Evolutionary conservation across 1,140 invertebrate genomes (phyloP), one percentile per base, ranked within the genome.

Genomic region (Lerema accius): DNA sequence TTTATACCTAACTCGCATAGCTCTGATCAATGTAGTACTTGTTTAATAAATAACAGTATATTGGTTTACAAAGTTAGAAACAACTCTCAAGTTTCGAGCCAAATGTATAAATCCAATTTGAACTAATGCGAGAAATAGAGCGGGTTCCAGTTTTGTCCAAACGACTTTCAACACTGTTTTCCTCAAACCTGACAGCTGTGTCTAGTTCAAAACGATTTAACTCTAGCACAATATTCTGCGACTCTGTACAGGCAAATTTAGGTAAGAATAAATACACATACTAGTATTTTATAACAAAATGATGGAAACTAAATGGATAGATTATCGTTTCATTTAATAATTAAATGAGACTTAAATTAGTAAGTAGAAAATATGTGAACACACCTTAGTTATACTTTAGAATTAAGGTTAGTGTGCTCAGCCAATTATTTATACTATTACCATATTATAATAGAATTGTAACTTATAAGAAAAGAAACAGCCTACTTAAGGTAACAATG

Each of bases 41-140:
- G 19, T 23, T 23, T 5, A 23, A 23, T 39, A 39, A 39, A 39
- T 11, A 39, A 39, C 4, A 11, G n/a, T 11, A 11, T 39, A 39
- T 11, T 13, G n/a, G 37, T 39, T 11, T 49, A 49, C 14, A 49
- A 49, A 32, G 5, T 49, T 28, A 11, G 46, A 14, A 40, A 55
- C 50, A 55, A 26, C 23, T 13, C 37, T 17, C 3, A 37, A 35
- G 15, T 51, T 37, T 19, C 69, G 71, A 23, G 19, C 19, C 78
- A 72, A 76, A 61, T 77, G 77, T 61, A 63, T 63, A 69, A 76
- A 79, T 80, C 82, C 82, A 84, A 67, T 82, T 77, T 73, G 86
- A 82, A 89, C 69, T 88, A 88, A 85, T 84, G 82, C 78, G 82
- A 84, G 85, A 76, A 85, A 80, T 76, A 71, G 71, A 84, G 76